Base-by-base conservation (phyloP, 2,797 vertebrate genomes). In the Anguilla pacifica region DNA sequence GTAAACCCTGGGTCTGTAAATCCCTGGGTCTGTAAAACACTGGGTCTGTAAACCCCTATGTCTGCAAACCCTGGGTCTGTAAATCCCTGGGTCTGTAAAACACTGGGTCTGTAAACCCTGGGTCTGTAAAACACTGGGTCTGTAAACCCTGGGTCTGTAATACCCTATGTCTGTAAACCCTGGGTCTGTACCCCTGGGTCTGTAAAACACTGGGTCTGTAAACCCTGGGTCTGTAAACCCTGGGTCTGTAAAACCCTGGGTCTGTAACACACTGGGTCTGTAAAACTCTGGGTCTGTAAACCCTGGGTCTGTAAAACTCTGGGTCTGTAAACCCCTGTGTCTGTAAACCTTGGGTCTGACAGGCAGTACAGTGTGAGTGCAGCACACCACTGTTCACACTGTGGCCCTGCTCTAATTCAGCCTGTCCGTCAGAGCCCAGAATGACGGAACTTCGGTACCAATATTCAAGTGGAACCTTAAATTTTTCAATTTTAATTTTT, bases 401-500 rank as follows among this genome's bases (percentile, higher is more conserved):
- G 86, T 28, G 70, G 22, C 74, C 17, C 17, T 10, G 15, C 39
- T 82, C 35, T 1, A 82, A 46, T 43, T 82, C n/a, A 51, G 49
- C 79, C 79, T n/a, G 28, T 35, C 70, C 10, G 11, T 83, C 81
- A 53, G 53, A 57, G 51, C 51, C 28, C 67, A 28, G 28, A 57
- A 86, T 46, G 1, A 39, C 5, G 13, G 6, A 79, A 46, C 4
- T 6, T 43, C 4, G 55, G 3, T 17, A 77, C 6, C 72, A 77
- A 35, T 39, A 82, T 79, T 46, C 55, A 83, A 57, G 31, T 22
- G 51, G 6, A 88, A 86, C 70, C 89, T 88, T 11, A 19, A 89
- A 88, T 91, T 87, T 92, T 92, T 91, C 92, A 90, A 72, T 88
- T 72, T 82, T 85, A 81, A 91, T 90, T 90, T 90, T 92, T 90